phyloP scores from a whole-genome alignment of 2,797 vertebrate species.

The Halcyon chelicuti region DNA sequence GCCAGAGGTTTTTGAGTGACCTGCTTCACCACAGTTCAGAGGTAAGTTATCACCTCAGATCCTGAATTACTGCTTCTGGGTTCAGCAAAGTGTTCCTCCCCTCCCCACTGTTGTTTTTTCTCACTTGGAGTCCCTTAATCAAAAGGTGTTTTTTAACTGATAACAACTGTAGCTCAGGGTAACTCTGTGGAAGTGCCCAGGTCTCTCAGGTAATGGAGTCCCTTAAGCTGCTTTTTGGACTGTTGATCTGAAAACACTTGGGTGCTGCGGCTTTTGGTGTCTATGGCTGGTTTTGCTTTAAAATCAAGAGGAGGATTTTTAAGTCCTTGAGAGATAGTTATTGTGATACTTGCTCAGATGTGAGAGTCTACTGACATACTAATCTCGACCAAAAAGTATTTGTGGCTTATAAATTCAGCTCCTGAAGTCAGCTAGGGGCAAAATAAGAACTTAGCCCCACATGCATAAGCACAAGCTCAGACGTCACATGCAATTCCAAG shows the following conservation, averaged over 20 bases:
- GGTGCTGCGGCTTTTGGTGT: not conserved
- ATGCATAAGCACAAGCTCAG: not conserved
- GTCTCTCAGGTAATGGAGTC: not conserved
- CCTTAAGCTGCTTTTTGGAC: not conserved
- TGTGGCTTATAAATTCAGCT: not conserved
- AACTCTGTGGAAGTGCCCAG: not conserved
- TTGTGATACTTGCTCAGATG: not conserved
- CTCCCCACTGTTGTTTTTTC: accelerated
- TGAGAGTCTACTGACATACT: not conserved
- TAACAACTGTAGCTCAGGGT: not conserved
- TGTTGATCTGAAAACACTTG: not conserved
- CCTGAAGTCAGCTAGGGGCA: not conserved
- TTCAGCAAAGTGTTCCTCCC: not conserved
- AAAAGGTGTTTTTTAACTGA: not conserved
- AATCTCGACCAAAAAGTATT: not conserved
- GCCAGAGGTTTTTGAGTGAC: conserved; percentile 29
- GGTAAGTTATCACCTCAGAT: conserved; percentile 7
- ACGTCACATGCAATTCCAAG: not conserved
- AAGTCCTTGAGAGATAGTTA: not conserved
- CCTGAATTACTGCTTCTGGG: not conserved
- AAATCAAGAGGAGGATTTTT: not conserved
- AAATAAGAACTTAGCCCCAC: not conserved
- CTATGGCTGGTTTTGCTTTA: not conserved
- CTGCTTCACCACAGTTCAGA: conserved; percentile 9
- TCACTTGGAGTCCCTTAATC: not conserved